Conservation (phyloP, 1,140 invertebrate species). For the Whitmania pigra region DNA sequence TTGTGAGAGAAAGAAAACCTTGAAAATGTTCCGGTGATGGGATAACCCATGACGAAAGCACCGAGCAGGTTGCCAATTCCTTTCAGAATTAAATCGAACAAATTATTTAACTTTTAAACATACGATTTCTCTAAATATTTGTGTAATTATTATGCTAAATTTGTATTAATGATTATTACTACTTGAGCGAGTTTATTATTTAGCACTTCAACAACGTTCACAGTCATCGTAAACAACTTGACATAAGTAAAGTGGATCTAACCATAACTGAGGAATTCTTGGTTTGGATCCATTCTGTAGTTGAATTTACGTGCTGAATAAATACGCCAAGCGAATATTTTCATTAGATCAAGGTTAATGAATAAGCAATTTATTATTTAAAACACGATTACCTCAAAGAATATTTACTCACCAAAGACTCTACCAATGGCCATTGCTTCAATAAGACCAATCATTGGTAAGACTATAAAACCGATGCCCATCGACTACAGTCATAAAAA, state of each 20-base stretch:
- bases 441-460: conserved; percentile 37
- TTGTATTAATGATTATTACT: too few relatives aligned
- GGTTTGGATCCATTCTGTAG: conserved; percentile 38
- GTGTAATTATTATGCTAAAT: too few relatives aligned
- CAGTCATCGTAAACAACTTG: too few relatives aligned
- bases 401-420: conserved; percentile 35
- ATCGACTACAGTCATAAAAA: conserved; percentile 32
- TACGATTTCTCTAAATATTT: too few relatives aligned
- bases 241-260: background rate
- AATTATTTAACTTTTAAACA: background rate
- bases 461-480: conserved; percentile 36
- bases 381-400: too few relatives aligned
- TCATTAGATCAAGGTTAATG: too few relatives aligned
- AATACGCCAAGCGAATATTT: too few relatives aligned
- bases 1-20: conserved; percentile 29
- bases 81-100: conserved; percentile 21
- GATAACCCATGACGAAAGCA: conserved; percentile 77
- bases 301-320: conserved; percentile 36
- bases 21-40: conserved; percentile 58
- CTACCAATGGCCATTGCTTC: conserved; percentile 42
- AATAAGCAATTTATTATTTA: too few relatives aligned
- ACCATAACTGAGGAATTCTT: conserved; percentile 38
- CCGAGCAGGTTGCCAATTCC: conserved; percentile 71
- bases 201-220: too few relatives aligned
- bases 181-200: too few relatives aligned